Percentiles rank a stretch among this genome's conserved stretches.
phyloP scores from a whole-genome alignment of 2,888 invertebrate species.

The Melanargia galathea region DNA sequence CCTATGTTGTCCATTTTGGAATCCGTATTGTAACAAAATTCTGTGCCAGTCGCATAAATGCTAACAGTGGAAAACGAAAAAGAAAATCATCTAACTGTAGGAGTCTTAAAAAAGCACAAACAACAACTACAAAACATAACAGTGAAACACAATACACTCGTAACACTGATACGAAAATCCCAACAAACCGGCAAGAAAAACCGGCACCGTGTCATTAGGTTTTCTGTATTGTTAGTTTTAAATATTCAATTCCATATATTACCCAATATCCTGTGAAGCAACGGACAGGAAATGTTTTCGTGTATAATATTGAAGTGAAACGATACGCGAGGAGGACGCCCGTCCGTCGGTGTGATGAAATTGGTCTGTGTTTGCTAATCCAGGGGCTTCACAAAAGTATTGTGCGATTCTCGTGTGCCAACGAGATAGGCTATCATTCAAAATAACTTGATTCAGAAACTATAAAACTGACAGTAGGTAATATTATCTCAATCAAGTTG shows the following conservation, averaged over 20 bases:
- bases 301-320: slow-evolving; percentile 39
- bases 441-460: no score
- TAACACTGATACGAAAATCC: neutral
- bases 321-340: slow-evolving; percentile 40
- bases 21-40: neutral
- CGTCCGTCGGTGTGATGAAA: slow-evolving; percentile 37
- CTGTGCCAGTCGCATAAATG: neutral
- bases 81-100: no score
- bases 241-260: slow-evolving; percentile 32
- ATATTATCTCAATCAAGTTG: no score
- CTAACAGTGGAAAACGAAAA: neutral
- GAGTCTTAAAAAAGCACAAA: neutral
- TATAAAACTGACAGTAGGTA: no score
- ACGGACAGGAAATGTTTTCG: slow-evolving; percentile 39
- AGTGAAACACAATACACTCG: neutral
- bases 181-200: neutral
- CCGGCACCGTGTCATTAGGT: slow-evolving; percentile 27
- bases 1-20: neutral
- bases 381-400: neutral
- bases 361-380: slow-evolving; percentile 11
- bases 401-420: neutral
- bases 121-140: neutral
- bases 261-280: slow-evolving; percentile 42
- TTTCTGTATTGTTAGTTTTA: slow-evolving; percentile 29
- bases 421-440: no score